Evolutionary conservation across 2,113 vertebrate species (phyloP).

Genomic region (Phrynosoma platyrhinos): DNA sequence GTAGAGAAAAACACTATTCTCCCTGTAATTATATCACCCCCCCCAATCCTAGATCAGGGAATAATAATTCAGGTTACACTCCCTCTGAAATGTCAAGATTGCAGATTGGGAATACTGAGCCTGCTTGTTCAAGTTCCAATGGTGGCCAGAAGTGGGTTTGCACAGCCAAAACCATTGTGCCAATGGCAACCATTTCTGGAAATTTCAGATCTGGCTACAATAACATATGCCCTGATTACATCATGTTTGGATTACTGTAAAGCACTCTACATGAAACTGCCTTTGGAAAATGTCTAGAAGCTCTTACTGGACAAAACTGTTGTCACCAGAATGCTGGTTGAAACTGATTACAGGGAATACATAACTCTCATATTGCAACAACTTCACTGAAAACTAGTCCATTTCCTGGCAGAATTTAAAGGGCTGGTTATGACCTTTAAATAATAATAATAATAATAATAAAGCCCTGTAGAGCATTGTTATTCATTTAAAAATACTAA

Average conservation of each 20-base stretch:
- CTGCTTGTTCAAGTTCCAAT: too few species aligned
- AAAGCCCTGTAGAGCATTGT: neutral
- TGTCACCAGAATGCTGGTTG: neutral
- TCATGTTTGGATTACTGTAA: neutral
- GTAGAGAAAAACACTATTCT: too few species aligned
- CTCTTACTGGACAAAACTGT: neutral
- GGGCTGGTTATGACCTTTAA: neutral
- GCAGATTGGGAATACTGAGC: neutral
- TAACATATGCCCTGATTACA: too few species aligned
- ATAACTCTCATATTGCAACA: neutral
- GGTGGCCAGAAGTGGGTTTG: too few species aligned
- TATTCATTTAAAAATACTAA: too few species aligned
- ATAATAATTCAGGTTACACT: too few species aligned
- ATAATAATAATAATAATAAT: too few species aligned
- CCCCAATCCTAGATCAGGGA: neutral
- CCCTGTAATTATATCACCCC: too few species aligned
- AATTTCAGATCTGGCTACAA: neutral
- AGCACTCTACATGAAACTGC: neutral
- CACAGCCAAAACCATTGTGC: neutral
- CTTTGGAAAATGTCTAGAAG: neutral
- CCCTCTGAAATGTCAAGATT: neutral
- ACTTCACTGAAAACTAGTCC: neutral
- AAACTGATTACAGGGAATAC: too few species aligned
- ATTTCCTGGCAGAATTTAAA: neutral
- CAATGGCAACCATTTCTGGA: neutral